Conservation (phyloP, 2,113 vertebrate genomes). For the Notothenia coriiceps region DNA sequence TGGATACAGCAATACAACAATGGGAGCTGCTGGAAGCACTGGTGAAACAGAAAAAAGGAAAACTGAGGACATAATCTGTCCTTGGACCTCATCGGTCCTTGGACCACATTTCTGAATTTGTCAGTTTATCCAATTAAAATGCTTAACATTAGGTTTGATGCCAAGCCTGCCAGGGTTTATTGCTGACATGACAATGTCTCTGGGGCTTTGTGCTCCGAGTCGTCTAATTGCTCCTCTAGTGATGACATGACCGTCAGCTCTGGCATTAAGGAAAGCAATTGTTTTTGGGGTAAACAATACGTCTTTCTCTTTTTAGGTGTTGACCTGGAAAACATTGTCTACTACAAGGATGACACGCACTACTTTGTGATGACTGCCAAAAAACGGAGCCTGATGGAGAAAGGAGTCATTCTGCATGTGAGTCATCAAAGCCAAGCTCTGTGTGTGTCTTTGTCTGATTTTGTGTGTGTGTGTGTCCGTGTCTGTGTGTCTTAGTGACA, state of each 20-base stretch:
- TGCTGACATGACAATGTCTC: conserved; percentile 66
- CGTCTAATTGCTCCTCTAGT: conserved; percentile 68
- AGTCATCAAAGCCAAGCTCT: conserved; percentile 77
- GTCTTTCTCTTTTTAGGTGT: conserved; percentile 85
- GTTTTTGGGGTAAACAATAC: conserved; percentile 32
- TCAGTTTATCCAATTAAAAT: conserved; percentile 61
- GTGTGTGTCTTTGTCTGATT: background rate
- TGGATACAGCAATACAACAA: background rate
- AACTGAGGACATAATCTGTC: conserved; percentile 9
- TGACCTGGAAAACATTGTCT: conserved; percentile 99
- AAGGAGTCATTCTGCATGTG: conserved; percentile 97
- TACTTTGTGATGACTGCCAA: conserved; percentile 99
- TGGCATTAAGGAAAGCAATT: conserved; percentile 25
- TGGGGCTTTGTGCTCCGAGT: conserved; percentile 58
- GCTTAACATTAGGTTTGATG: conserved; percentile 30
- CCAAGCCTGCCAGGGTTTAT: conserved; percentile 51
- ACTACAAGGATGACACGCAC: conserved; percentile 99
- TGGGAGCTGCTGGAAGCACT: background rate
- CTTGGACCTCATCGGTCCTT: conserved; percentile 2
- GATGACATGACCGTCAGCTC: conserved; percentile 26
- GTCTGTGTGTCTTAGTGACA: conserved; percentile 7
- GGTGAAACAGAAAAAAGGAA: background rate
- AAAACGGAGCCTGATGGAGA: conserved; percentile 97
- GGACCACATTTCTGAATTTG: conserved; percentile 6
- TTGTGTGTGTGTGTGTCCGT: background rate